phyloP scores from a whole-genome alignment of 1,140 invertebrate species.

The Rhynchophorus ferrugineus region DNA sequence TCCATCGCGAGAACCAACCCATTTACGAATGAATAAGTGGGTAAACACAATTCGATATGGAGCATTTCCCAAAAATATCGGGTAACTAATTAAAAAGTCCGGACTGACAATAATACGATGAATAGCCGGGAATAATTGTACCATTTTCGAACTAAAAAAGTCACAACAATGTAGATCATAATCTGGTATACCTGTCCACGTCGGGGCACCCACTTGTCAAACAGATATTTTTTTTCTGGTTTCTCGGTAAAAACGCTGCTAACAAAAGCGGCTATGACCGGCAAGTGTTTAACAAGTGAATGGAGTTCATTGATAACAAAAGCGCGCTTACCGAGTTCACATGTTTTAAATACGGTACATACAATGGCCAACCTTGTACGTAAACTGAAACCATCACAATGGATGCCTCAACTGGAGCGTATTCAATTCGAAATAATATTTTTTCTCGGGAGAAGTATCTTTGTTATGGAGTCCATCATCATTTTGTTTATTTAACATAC shows the following conservation, averaged over 20 bases:
- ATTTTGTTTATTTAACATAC: no score
- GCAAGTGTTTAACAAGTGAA: constrained; percentile 37
- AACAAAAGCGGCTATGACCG: constrained; percentile 27
- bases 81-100: constrained; percentile 19
- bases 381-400: constrained; percentile 34
- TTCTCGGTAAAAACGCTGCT: constrained; percentile 27
- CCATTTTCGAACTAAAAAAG: constrained; percentile 10
- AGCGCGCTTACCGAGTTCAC: constrained; percentile 30
- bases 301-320: constrained; percentile 36
- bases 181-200: constrained; percentile 24
- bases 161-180: constrained; percentile 13
- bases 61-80: constrained; percentile 11
- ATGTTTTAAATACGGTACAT: constrained; percentile 31
- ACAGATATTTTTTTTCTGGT: constrained; percentile 27
- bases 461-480: no score
- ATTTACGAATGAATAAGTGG: no score
- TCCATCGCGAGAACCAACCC: no score
- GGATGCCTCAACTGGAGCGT: constrained; percentile 19
- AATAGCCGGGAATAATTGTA: constrained; percentile 8
- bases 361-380: constrained; percentile 33
- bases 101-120: constrained; percentile 7
- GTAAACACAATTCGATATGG: no score
- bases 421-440: constrained; percentile 20
- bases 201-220: constrained; percentile 22
- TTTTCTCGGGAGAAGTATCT: constrained; percentile 27